These are phyloP conservation scores for Micromys minutus DNA, from an alignment of 2,113 vertebrate species.

Conservation along the genomic window DNA sequence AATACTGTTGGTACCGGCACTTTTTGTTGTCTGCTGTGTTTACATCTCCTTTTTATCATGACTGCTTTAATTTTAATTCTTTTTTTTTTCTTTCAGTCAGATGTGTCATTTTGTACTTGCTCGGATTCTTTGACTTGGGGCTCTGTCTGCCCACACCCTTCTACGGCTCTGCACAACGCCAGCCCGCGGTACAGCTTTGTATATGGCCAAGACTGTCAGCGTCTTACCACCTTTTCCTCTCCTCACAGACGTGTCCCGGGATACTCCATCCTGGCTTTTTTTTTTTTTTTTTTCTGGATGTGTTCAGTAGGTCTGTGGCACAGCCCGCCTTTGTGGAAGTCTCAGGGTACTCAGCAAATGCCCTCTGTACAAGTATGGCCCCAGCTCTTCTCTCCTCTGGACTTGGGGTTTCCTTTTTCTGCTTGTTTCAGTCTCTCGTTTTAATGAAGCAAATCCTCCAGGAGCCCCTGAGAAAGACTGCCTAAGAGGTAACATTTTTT, in stretches of 20 bases:
- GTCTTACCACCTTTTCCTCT: not conserved
- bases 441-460: conserved; percentile 8
- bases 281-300: not conserved
- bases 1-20: conserved; percentile 52
- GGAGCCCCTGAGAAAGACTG: conserved; percentile 24
- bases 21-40: no score
- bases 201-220: conserved; percentile 40
- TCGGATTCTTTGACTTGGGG: conserved; percentile 57
- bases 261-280: not conserved
- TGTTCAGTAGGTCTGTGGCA: not conserved
- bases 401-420: not conserved
- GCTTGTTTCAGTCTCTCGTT: conserved; percentile 25
- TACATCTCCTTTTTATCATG: conserved; percentile 54
- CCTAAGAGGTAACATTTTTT: conserved; percentile 21
- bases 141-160: conserved; percentile 61
- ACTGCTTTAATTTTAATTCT: not conserved
- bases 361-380: not conserved
- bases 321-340: not conserved
- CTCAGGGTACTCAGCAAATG: not conserved
- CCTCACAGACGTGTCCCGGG: conserved; percentile 19
- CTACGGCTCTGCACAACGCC: conserved; percentile 42
- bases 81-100: conserved; percentile 43
- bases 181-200: conserved; percentile 49
- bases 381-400: not conserved
- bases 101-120: conserved; percentile 52